These are phyloP conservation scores for Stylophora pistillata DNA, from an alignment of 64 coral and sea anemone species.

Conservation along the genomic window DNA sequence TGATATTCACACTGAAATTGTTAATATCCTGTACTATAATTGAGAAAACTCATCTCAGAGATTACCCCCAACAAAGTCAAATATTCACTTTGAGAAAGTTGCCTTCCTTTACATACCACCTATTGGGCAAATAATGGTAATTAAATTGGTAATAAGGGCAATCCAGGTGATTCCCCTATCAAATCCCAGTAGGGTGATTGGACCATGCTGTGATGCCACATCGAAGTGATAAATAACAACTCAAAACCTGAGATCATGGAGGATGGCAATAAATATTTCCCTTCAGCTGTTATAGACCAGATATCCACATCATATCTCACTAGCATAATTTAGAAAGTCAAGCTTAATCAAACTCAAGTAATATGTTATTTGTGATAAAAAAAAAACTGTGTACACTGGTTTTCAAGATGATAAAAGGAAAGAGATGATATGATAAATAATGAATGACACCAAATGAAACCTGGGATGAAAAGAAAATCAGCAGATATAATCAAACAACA, in stretches of 20 bases:
- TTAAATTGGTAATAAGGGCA: conserved; percentile 9
- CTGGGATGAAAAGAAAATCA: neutral
- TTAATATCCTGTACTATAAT: conserved; percentile 19
- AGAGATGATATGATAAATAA: conserved; percentile 21
- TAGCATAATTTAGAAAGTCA: neutral
- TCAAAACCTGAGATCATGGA: too few relatives aligned
- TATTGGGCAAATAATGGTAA: conserved; percentile 2
- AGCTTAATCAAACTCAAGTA: neutral
- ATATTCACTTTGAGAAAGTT: neutral
- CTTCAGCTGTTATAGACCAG: neutral
- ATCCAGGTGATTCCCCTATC: neutral
- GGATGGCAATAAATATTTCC: neutral
- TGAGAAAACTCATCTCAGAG: neutral
- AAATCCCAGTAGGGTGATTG: neutral
- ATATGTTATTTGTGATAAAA: conserved; percentile 18
- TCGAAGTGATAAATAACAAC: neutral
- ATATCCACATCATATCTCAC: neutral
- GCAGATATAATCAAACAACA: neutral
- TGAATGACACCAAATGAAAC: neutral
- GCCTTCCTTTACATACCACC: neutral
- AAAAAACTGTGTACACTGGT: neutral
- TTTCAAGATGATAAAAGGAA: neutral
- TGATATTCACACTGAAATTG: neutral
- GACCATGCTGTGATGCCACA: conserved; percentile 2
- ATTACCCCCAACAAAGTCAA: conserved; percentile 17